Conservation (phyloP, 1,140 invertebrate genomes). For the Drosophila murphyi region DNA sequence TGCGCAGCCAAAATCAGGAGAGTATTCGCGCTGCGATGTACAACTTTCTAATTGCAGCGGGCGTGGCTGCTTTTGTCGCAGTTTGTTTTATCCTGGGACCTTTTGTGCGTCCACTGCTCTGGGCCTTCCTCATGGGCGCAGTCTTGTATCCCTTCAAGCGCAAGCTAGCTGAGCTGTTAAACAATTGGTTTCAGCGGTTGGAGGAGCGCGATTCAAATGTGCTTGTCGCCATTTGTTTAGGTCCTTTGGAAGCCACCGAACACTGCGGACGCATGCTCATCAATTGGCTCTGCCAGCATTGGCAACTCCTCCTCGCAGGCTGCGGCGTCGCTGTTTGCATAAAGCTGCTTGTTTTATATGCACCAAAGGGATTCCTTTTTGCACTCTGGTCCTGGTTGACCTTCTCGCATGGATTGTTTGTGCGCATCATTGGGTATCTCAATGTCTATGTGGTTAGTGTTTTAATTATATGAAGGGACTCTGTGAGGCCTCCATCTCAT, state of each 20-base stretch:
- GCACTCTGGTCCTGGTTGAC: slow-evolving; percentile 85
- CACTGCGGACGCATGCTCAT: slow-evolving; percentile 89
- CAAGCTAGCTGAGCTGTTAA: slow-evolving; percentile 87
- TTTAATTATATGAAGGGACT: not conserved
- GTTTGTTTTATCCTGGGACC: slow-evolving; percentile 91
- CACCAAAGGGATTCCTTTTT: slow-evolving; percentile 86
- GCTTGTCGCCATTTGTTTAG: slow-evolving; percentile 87
- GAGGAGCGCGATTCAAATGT: slow-evolving; percentile 87
- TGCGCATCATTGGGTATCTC: slow-evolving; percentile 84
- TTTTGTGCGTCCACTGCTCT: slow-evolving; percentile 96
- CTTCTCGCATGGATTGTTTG: slow-evolving; percentile 81
- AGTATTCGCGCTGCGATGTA: slow-evolving; percentile 93
- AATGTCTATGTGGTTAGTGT: slow-evolving; percentile 85
- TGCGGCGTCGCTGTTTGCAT: slow-evolving; percentile 65
- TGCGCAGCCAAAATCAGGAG: slow-evolving; percentile 81
- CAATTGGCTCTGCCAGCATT: slow-evolving; percentile 85
- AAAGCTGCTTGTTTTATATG: slow-evolving; percentile 85
- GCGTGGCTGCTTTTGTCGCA: slow-evolving; percentile 92
- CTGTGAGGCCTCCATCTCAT: too few relatives aligned
- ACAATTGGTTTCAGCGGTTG: slow-evolving; percentile 88
- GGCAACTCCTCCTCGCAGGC: slow-evolving; percentile 85
- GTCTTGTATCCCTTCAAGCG: slow-evolving; percentile 94
- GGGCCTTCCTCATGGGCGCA: slow-evolving; percentile 96
- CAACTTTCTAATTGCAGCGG: slow-evolving; percentile 91
- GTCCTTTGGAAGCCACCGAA: slow-evolving; percentile 90